Evolutionary conservation across 2,113 vertebrate species (phyloP).

Genomic region (Coturnix japonica): DNA sequence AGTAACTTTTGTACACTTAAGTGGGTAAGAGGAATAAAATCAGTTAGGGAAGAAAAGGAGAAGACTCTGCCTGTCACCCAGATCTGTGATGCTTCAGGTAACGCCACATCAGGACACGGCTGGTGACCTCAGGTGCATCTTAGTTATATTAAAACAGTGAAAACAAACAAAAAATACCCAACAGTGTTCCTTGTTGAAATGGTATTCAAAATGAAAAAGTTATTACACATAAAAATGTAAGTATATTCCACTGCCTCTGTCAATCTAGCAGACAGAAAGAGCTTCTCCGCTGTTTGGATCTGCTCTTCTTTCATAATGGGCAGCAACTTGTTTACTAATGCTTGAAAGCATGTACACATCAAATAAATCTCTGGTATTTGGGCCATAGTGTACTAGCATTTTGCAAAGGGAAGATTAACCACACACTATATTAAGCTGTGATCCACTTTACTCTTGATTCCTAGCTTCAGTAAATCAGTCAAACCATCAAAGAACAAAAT

Average conservation of each 20-base stretch:
- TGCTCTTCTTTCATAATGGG: slow-evolving; percentile 70
- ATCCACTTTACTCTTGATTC: slow-evolving; percentile 64
- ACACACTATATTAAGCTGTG: slow-evolving; percentile 22
- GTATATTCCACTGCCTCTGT: not conserved
- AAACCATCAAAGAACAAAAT: slow-evolving; percentile 58
- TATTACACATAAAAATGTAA: not conserved
- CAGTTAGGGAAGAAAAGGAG: not conserved
- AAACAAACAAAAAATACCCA: not conserved
- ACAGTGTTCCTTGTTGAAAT: not conserved
- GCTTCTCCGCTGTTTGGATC: slow-evolving; percentile 20
- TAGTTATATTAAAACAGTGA: not conserved
- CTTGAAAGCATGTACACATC: slow-evolving; percentile 70
- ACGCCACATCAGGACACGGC: not conserved
- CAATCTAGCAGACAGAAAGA: not conserved
- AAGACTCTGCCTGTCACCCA: not conserved
- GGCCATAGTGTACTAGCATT: slow-evolving; percentile 69
- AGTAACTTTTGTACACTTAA: not conserved
- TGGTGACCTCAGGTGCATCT: not conserved
- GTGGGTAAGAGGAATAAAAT: not conserved
- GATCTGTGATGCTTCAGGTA: not conserved
- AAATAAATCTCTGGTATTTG: slow-evolving; percentile 71
- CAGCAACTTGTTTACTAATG: slow-evolving; percentile 64
- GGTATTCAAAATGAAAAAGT: not conserved
- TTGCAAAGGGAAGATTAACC: slow-evolving; percentile 67
- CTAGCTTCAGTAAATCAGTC: slow-evolving; percentile 23